phyloP scores from a whole-genome alignment of 2,888 invertebrate species.

The Idaea dimidiata region DNA sequence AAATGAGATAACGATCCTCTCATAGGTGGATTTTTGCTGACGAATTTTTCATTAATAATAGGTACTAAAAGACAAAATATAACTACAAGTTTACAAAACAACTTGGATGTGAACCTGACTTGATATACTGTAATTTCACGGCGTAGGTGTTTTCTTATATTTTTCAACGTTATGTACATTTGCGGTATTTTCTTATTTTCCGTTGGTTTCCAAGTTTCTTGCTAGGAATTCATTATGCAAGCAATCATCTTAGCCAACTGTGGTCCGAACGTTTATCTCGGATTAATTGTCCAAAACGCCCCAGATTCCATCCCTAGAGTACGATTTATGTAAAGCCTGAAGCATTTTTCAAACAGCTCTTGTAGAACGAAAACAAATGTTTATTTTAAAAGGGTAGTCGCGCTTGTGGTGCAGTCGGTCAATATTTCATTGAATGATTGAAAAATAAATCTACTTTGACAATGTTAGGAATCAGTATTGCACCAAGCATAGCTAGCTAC shows the following conservation, averaged over 20 bases:
- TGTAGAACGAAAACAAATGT: neutral
- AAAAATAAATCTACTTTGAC: neutral
- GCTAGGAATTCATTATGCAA: slow-evolving; percentile 35
- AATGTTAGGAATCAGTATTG: neutral
- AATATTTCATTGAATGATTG: neutral
- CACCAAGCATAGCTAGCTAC: too few relatives aligned
- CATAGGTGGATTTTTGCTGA: too few relatives aligned
- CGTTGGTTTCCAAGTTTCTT: neutral
- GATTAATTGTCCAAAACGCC: slow-evolving; percentile 36
- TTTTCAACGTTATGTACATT: neutral
- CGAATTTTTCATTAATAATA: too few relatives aligned
- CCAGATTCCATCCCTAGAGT: slow-evolving; percentile 19
- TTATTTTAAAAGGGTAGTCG: neutral
- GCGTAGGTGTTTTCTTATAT: neutral
- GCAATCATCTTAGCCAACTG: slow-evolving; percentile 33
- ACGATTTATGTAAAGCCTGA: slow-evolving; percentile 15
- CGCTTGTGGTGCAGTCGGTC: neutral
- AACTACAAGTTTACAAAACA: too few relatives aligned
- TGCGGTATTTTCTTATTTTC: neutral
- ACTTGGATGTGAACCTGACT: too few relatives aligned
- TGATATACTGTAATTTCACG: neutral
- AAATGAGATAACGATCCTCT: too few relatives aligned
- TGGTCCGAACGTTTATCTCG: slow-evolving; percentile 24
- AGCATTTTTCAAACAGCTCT: neutral
- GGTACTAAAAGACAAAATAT: too few relatives aligned